Evolutionary conservation across 2,797 vertebrate genomes (phyloP).

Genomic region (Esox lucius): DNA sequence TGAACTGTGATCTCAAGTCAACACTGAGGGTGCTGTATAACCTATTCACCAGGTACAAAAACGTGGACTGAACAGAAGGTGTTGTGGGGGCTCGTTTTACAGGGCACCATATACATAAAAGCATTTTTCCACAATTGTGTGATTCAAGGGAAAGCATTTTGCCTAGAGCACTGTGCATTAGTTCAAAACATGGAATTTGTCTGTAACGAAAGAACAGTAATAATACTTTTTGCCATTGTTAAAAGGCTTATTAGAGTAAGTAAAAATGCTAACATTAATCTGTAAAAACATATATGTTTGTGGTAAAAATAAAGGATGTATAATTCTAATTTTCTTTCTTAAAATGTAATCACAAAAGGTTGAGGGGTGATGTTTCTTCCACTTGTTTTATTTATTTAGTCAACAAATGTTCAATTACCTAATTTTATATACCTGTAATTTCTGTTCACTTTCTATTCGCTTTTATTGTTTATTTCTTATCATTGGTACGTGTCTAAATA

Average conservation of each 20-base stretch:
- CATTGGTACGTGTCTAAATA: background rate
- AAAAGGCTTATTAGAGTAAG: background rate
- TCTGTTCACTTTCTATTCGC: background rate
- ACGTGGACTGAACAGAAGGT: constrained; percentile 80
- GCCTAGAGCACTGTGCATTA: background rate
- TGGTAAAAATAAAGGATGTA: background rate
- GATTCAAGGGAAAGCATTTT: background rate
- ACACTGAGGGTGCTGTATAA: constrained; percentile 95
- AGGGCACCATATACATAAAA: constrained; percentile 32
- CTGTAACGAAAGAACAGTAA: too few species aligned
- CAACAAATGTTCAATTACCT: background rate
- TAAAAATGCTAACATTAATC: background rate
- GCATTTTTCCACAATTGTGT: constrained; percentile 14
- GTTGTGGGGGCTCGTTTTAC: constrained; percentile 12
- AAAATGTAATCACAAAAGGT: background rate
- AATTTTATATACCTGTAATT: constrained; percentile 15
- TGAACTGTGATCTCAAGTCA: constrained; percentile 97
- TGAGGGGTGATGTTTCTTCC: constrained; percentile 12
- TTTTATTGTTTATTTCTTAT: background rate
- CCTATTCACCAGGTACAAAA: constrained; percentile 95
- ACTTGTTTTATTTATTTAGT: constrained; percentile 10
- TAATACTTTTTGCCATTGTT: too few species aligned
- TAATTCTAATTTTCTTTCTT: background rate
- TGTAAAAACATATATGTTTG: too few species aligned
- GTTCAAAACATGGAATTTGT: background rate